A percentile compares a stretch with the other conserved stretches of the same genome.
phyloP scores from a whole-genome alignment of 2,888 invertebrate genomes.

The Agrilus mali region DNA sequence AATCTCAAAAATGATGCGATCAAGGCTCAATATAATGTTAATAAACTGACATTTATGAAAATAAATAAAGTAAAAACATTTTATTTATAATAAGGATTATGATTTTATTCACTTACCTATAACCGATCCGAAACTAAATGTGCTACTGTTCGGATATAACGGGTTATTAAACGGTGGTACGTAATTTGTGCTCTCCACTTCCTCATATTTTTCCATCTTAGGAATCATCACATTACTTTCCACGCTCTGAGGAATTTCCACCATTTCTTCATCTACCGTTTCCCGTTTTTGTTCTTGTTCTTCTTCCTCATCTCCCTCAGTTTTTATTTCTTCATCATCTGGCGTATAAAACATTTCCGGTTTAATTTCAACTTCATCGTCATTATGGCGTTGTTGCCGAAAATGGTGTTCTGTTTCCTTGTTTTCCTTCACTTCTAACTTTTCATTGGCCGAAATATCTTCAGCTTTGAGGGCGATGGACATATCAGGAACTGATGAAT shows the following conservation, averaged over 20 bases:
- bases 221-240: too few relatives aligned
- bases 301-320: conserved; percentile 8
- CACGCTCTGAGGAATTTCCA: neutral
- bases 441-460: conserved; percentile 1
- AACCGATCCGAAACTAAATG: conserved; percentile 28
- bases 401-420: conserved; percentile 1
- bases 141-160: conserved; percentile 32
- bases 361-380: conserved; percentile 3
- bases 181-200: conserved; percentile 24
- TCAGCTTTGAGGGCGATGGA: conserved; percentile 7
- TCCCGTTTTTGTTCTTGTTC: conserved; percentile 10
- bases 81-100: too few relatives aligned
- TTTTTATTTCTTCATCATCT: conserved; percentile 24
- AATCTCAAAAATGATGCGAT: too few relatives aligned
- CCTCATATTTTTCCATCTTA: conserved; percentile 12
- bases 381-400: neutral
- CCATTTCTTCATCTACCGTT: conserved; percentile 4
- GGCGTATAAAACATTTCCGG: conserved; percentile 30
- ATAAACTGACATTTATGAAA: too few relatives aligned
- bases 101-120: conserved; percentile 20
- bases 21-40: too few relatives aligned
- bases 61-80: too few relatives aligned
- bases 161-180: conserved; percentile 36
- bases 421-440: conserved; percentile 1
- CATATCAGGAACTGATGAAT: neutral